A percentile compares a stretch with the other conserved stretches of the same genome.
phyloP scores from a whole-genome alignment of 2,888 invertebrate species.

The Callyntrura guangdongensis region DNA sequence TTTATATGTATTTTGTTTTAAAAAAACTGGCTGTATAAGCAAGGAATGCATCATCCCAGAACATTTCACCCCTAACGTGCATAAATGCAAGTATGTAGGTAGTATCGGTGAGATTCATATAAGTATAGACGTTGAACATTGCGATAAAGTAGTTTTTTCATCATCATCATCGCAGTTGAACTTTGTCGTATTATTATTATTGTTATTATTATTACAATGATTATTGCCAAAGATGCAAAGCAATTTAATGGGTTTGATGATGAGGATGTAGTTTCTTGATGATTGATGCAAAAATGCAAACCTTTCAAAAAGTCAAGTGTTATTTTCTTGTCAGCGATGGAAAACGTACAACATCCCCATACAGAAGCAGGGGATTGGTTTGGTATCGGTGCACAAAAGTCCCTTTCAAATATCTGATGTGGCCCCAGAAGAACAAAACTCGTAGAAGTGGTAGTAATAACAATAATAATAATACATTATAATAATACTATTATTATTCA shows the following conservation, averaged over 20 bases:
- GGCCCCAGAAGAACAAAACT: constrained; percentile 23
- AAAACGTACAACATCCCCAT: background rate
- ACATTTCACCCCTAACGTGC: background rate
- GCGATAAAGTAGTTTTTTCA: background rate
- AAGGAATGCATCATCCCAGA: constrained; percentile 28
- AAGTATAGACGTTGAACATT: background rate
- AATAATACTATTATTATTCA: constrained; percentile 26
- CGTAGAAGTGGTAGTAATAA: background rate
- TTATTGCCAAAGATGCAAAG: constrained; percentile 49
- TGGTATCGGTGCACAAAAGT: constrained; percentile 18
- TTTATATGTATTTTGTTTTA: constrained; percentile 41
- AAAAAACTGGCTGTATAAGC: constrained; percentile 53
- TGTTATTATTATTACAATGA: constrained; percentile 21
- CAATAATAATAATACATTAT: constrained; percentile 60
- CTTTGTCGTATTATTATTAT: constrained; percentile 33
- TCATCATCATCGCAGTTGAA: background rate
- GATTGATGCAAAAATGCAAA: constrained; percentile 64
- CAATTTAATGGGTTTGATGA: constrained; percentile 46
- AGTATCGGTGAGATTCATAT: background rate
- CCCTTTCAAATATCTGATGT: constrained; percentile 25
- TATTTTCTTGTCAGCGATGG: constrained; percentile 68
- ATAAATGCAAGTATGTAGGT: constrained; percentile 5
- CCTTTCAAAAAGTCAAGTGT: constrained; percentile 41
- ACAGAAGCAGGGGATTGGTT: background rate
- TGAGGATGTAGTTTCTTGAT: constrained; percentile 49